Percentiles rank a stretch among this genome's conserved stretches.
phyloP scores from a whole-genome alignment of 2,888 invertebrate genomes.

The Nemotelus pantherinus region DNA sequence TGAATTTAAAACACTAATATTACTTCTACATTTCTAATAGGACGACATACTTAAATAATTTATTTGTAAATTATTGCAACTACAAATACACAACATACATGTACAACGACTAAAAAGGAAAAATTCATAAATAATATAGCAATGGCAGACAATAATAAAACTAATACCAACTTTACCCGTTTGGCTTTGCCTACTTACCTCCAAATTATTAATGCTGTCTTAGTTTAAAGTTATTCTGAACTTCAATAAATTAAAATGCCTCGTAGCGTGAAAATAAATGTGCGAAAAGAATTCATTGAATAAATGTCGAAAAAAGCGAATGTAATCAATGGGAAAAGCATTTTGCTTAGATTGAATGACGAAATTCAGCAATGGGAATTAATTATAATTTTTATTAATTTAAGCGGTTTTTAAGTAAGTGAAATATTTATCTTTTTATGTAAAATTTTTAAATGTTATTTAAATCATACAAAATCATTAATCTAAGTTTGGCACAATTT shows the following conservation, averaged over 20 bases:
- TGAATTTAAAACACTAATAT: background rate
- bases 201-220: too few species aligned
- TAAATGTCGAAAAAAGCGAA: slow-evolving; percentile 31
- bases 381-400: too few species aligned
- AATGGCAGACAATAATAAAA: slow-evolving; percentile 37
- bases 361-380: too few species aligned
- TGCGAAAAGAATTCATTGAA: slow-evolving; percentile 41
- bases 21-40: background rate
- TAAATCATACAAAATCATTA: too few species aligned
- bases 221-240: slow-evolving; percentile 34
- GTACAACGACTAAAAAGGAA: slow-evolving; percentile 1
- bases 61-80: background rate
- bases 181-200: too few species aligned
- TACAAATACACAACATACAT: slow-evolving; percentile 12
- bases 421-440: too few species aligned
- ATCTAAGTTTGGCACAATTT: too few species aligned
- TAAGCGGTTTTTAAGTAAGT: too few species aligned
- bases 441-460: too few species aligned
- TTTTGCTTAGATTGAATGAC: too few species aligned
- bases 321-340: slow-evolving; percentile 6
- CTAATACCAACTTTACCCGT: background rate
- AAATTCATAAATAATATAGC: slow-evolving; percentile 16
- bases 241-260: slow-evolving; percentile 54
- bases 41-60: slow-evolving; percentile 20
- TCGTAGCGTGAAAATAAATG: slow-evolving; percentile 55